Percentiles rank a stretch among this genome's conserved stretches.
Evolutionary conservation across 2,797 vertebrate genomes (phyloP).

Genomic region (Tiaroga cobitis): DNA sequence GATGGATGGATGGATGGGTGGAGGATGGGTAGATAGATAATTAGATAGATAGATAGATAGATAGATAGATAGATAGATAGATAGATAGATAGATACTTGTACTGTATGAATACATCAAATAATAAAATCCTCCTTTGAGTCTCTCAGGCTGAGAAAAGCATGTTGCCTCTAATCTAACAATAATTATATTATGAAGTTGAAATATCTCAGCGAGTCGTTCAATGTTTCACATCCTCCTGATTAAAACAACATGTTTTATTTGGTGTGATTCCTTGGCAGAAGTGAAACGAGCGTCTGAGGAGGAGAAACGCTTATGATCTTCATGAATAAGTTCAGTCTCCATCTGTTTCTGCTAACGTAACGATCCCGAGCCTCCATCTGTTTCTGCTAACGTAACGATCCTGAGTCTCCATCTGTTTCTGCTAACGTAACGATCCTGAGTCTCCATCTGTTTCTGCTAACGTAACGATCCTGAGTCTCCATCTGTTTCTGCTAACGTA

Average conservation of each 20-base stretch:
- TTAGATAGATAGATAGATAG: background rate
- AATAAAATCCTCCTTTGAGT: background rate
- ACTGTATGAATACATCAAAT: background rate
- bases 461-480: no score
- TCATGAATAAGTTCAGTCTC: slow-evolving; percentile 65
- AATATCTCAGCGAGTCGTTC: slow-evolving; percentile 64
- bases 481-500: no score
- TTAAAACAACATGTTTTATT: slow-evolving; percentile 66
- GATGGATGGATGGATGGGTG: no score
- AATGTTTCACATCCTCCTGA: slow-evolving; percentile 68
- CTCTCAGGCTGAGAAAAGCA: slow-evolving; percentile 47
- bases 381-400: no score
- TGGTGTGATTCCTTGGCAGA: slow-evolving; percentile 61
- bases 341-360: background rate
- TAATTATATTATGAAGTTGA: slow-evolving; percentile 66
- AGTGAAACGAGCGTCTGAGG: slow-evolving; percentile 48
- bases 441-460: no score
- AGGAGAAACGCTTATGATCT: slow-evolving; percentile 62
- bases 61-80: background rate
- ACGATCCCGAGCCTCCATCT: background rate
- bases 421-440: no score
- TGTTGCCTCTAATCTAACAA: slow-evolving; percentile 50
- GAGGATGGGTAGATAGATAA: no score
- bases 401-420: no score
- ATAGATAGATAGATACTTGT: background rate